Evolutionary conservation across 2,888 invertebrate species (phyloP), one percentile per base, ranked within the genome.

Genomic region (Ramazzottius varieornatus): DNA sequence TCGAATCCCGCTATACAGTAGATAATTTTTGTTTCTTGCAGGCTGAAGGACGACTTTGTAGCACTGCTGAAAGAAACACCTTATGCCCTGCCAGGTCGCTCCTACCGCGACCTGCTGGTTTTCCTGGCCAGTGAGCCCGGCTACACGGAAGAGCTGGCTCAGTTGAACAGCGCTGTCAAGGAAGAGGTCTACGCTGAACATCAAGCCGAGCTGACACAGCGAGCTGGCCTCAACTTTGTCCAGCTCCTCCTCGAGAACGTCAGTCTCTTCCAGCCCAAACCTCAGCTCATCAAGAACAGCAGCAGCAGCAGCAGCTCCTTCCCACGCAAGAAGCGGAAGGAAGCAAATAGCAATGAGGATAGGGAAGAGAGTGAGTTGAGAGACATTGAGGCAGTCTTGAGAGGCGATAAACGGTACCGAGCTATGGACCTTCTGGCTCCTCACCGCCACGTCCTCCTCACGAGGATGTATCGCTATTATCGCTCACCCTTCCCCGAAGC

Each of bases 31-130:
- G n/a, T n/a, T n/a, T n/a, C n/a, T 70, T 70, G 29, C 75, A 91
- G 91, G 77, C 86, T 88, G 85, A 88, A 89, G 75, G 86, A 88
- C 73, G 89, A 92, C 75, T 94, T 94, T 78, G 89, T 89, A 76
- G 85, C 88, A 73, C 80, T 93, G 32, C 80, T 94, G 66, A 88
- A 90, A 75, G 91, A 91, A 76, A 91, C 91, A 0, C 87, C 88
- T 1, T 91, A 92, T 76, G 90, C 93, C 33, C 91, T 90, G 0
- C 90, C 92, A 1, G 93, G 93, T n/a, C 91, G 92, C 77, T 84
- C 86, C 71, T 78, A 93, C 69, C 84, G 86, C 0, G 93, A 93
- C 77, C 89, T 91, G 46, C 73, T 75, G 66, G 75, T 92, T 1
- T 80, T 91, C 67, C 86, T 94, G 73, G 86, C 91, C 85, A 93